phyloP scores from a whole-genome alignment of 2,113 vertebrate species.

The Rallus limicola region DNA sequence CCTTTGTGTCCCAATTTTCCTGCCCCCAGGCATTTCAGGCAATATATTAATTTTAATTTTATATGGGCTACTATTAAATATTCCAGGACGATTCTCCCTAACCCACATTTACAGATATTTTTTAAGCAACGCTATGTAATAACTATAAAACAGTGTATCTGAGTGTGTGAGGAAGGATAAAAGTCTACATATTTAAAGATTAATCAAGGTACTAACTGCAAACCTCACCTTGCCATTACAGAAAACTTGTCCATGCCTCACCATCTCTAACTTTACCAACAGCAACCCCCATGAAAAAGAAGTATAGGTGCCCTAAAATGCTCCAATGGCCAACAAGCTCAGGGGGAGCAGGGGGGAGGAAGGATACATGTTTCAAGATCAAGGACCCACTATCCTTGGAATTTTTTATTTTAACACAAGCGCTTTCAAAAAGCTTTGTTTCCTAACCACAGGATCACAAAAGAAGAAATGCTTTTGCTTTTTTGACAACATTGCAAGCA shows the following conservation, averaged over 20 bases:
- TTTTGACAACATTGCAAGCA: not conserved
- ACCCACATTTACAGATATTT: not conserved
- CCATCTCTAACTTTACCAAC: not conserved
- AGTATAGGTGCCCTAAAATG: not conserved
- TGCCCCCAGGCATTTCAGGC: not conserved
- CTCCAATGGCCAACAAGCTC: not conserved
- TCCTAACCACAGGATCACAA: not conserved
- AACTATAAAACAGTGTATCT: not conserved
- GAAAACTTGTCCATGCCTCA: not conserved
- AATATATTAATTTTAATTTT: not conserved
- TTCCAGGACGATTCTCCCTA: not conserved
- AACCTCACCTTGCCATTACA: rapidly evolving
- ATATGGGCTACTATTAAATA: not conserved
- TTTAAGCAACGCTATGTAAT: not conserved
- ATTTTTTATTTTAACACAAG: not conserved
- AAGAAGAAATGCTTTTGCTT: not conserved
- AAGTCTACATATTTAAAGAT: not conserved
- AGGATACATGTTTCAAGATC: not conserved
- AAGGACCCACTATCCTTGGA: not conserved
- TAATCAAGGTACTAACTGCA: not conserved
- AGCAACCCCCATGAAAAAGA: not conserved
- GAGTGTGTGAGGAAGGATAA: not conserved
- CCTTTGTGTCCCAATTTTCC: not conserved
- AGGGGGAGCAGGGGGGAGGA: rapidly evolving
- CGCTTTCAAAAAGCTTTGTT: not conserved